Evolutionary conservation across 1,140 invertebrate species (phyloP), one percentile per base, ranked within the genome.

Genomic region (Myzus persicae): DNA sequence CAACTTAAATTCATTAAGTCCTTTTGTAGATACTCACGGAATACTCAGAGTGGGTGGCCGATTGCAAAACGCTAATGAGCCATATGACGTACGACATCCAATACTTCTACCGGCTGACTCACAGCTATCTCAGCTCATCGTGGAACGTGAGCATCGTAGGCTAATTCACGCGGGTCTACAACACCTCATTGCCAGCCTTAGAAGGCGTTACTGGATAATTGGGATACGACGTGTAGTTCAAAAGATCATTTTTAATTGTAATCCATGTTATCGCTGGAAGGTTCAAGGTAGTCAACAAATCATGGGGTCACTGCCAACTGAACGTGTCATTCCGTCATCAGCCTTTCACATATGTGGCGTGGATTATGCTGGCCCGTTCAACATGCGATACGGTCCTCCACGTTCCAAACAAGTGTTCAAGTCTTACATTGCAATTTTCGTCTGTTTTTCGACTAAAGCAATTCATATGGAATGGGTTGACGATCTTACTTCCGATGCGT

Each of bases 391-490:
- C 7, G 81, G 67, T 31, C 38, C 59, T 87, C n/a, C 24, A 24
- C 31, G 81, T 11, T 87, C 36, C 48, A 67, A 51, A 44, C 59
- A 38, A 22, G 11, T 84, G 9, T 38, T 36, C 24, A 93, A 93
- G 36, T 93, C 94, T 94, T 96, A 95, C 93, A 91, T 95, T 26
- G 94, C 94, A 40, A 2, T 96, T 31, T 96, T 96, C 93, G 94
- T 95, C 9, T 96, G 95, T 93, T 94, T 95, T 36, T 59, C 94
- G 2, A 95, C 95, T 2, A 94, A 94, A 89, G 95, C 95, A 14
- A 92, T 95, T 40, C 95, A 96, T 93, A 93, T 96, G 24, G 95
- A 96, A 94, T 44, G 95, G 0, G 95, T 95, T 0, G 94, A 94
- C 1, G 94, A 95, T 94, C 87, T 96, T 14, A 94, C 95, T 5